Evolutionary conservation across 35 echinoderm and acorn worm species (phyloP).

Genomic region (Ophiothrix spiculata): DNA sequence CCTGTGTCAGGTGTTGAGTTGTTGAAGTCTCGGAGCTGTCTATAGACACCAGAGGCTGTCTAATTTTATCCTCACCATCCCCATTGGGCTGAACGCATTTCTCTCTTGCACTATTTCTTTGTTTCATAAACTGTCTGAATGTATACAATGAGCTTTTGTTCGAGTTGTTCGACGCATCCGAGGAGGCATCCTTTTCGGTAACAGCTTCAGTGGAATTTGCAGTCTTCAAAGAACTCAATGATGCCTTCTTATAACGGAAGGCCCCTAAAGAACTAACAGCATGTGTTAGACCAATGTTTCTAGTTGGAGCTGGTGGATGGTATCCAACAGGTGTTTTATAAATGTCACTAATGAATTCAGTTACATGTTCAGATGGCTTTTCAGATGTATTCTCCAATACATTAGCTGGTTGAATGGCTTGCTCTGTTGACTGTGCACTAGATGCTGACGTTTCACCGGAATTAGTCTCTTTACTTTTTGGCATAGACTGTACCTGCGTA

Average conservation of each 20-base stretch:
- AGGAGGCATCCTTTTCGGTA: not conserved
- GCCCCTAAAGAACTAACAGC: not conserved
- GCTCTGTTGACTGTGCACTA: no score
- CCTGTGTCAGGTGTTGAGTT: no score
- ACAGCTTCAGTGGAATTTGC: not conserved
- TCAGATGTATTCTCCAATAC: no score
- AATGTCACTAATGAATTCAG: no score
- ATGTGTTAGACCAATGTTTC: not conserved
- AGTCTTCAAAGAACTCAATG: not conserved
- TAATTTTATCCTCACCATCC: no score
- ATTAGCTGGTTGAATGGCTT: no score
- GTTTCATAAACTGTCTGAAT: not conserved
- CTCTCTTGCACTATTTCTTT: not conserved
- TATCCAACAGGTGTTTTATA: not conserved
- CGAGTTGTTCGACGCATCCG: not conserved
- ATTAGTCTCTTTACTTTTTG: no score
- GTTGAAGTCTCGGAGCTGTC: no score
- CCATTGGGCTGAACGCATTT: not conserved
- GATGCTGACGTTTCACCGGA: no score
- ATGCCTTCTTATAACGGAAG: not conserved
- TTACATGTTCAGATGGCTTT: no score
- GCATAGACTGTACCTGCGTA: no score
- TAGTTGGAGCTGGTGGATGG: not conserved
- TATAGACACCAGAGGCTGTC: no score
- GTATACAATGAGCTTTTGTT: not conserved